Evolutionary conservation across 30 jellyfish, hydroid and myxozoan genomes (phyloP), one percentile per base, ranked within the genome.

Genomic region (Hydractinia symbiolongicarpus): DNA sequence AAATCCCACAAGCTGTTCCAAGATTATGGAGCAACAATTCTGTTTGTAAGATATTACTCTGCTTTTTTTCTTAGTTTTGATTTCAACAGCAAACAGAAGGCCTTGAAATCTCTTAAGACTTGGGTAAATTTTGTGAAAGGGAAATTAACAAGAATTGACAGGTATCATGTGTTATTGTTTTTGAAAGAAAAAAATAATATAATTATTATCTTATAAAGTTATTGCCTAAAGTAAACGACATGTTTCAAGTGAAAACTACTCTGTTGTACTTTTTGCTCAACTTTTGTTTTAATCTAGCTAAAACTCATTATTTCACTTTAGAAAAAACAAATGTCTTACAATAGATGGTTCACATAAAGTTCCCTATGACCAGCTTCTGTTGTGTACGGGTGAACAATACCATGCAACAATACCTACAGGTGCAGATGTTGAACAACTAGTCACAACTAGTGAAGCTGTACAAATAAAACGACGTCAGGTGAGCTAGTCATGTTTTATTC

Each of bases 371-470:
- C 95, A 84, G 53, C 94, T 94, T 19, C 85, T 94, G n/a, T 85
- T 94, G 13, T 94, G 99, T 79, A 94, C 99, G 51, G 99, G 99
- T 20, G 94, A 84, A 67, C 95, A 86, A 69, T 94, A 82, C 72
- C 93, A 88, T 64, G 66, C 53, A 21, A 89, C 99, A 16, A 96
- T 88, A 16, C 99, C 99, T 14, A 85, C 96, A 6, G 96, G 89
- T 15, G 94, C 88, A 9, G 95, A 86, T 61, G 67, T 84, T 54
- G 76, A 86, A 5, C 54, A 79, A 55, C 86, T 90, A 54, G 84
- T 74, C 55, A 90, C 97, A 44, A 90, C 97, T 0, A 69, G 84
- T 40, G 97, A 90, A 67, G 95, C 94, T 40, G 16, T 82, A 69
- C 81, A 76, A 88, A 50, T 68, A 51, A 67, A 78, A 66, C 76